Evolutionary conservation across 2,888 invertebrate genomes (phyloP).

Genomic region (Anthophora plumipes): DNA sequence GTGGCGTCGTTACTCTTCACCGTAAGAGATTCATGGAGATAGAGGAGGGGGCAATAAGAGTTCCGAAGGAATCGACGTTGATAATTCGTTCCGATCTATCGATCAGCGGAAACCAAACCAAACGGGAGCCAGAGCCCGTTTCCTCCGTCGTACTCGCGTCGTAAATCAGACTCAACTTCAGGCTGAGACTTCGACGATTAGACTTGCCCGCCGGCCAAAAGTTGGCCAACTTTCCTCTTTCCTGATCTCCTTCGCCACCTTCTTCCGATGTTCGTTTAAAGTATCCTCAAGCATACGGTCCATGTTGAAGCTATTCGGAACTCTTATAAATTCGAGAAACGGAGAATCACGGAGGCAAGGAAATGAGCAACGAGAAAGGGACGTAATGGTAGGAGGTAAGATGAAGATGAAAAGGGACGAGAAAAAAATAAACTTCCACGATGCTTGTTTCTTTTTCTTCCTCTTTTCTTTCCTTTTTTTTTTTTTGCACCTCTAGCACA

Average conservation of each 20-base stretch:
- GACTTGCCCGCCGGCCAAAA: conserved; percentile 65
- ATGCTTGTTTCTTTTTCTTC: not conserved
- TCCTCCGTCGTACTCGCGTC: conserved; percentile 39
- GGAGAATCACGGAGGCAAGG: not conserved
- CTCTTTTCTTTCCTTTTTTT: no score
- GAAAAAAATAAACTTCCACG: conserved; percentile 16
- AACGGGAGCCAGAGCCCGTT: conserved; percentile 26
- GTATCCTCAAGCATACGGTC: conserved; percentile 45
- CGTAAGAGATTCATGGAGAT: not conserved
- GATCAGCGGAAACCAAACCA: conserved; percentile 46
- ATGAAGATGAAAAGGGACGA: not conserved
- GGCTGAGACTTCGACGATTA: conserved; percentile 66
- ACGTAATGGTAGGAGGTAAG: not conserved
- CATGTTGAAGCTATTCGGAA: conserved; percentile 41
- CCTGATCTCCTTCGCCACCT: conserved; percentile 56
- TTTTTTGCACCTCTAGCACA: conserved; percentile 17
- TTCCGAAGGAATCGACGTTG: conserved; percentile 16
- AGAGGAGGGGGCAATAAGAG: conserved; percentile 30
- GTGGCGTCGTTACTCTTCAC: not conserved
- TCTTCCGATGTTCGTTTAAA: conserved; percentile 65
- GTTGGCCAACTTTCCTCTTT: conserved; percentile 65
- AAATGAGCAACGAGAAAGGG: not conserved
- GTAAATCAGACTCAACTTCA: conserved; percentile 66
- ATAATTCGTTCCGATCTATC: conserved; percentile 64
- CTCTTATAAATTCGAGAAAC: conserved; percentile 8